phyloP scores from a whole-genome alignment of 53 echinoderm and acorn worm species.

The Holothuria scabra region DNA sequence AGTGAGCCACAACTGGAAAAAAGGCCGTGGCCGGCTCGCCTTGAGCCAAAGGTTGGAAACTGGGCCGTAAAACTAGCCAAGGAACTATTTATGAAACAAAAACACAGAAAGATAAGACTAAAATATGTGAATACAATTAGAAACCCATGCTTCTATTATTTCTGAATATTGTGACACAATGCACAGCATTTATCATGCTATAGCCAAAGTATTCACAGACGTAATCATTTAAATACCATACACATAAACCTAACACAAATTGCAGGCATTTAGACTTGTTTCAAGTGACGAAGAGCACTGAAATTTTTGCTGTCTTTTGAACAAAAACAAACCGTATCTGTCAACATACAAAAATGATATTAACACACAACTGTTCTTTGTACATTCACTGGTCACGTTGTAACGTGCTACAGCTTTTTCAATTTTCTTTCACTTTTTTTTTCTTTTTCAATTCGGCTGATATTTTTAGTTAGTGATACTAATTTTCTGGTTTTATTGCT shows the following conservation, averaged over 20 bases:
- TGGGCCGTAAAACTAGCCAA: no score
- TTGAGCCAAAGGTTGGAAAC: no score
- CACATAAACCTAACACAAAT: neutral
- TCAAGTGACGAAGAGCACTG: no score
- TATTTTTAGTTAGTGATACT: neutral
- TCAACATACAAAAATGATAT: no score
- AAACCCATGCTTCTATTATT: constrained; percentile 39
- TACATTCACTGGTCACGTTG: no score
- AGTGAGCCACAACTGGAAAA: no score
- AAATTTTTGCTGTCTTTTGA: no score
- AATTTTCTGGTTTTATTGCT: constrained; percentile 6
- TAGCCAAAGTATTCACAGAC: neutral
- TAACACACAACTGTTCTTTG: no score
- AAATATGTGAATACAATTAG: neutral
- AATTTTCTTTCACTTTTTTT: constrained; percentile 2
- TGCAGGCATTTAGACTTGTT: no score
- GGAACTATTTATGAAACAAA: neutral
- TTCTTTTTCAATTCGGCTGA: neutral
- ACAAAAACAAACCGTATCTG: no score
- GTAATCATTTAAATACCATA: constrained; percentile 4
- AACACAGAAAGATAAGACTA: neutral
- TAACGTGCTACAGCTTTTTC: neutral
- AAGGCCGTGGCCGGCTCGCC: no score
- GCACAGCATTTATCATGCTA: constrained; percentile 14
- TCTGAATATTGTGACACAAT: constrained; percentile 12